Conservation (phyloP, 2,888 invertebrate species). For the Eremobia ochroleuca region DNA sequence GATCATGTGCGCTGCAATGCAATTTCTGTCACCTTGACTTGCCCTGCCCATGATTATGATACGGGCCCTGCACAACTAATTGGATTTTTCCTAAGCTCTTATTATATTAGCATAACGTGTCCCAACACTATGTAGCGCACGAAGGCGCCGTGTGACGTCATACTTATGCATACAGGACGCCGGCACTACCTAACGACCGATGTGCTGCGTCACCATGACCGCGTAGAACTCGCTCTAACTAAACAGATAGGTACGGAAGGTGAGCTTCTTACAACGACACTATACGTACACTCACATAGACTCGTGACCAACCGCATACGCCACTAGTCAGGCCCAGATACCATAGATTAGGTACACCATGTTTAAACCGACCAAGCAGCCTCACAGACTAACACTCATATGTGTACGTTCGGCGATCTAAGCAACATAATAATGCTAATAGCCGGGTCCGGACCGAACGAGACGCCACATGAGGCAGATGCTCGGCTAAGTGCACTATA, state of each 20-base stretch:
- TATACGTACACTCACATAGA: background rate
- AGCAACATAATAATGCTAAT: background rate
- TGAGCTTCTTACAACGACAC: background rate
- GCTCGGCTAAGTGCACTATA: background rate
- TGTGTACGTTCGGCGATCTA: background rate
- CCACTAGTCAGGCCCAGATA: background rate
- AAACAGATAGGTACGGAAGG: background rate
- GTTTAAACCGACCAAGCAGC: background rate
- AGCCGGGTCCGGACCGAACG: background rate
- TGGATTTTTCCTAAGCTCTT: background rate
- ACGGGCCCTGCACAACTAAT: background rate
- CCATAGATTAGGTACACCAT: background rate
- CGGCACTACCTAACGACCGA: background rate
- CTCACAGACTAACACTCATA: background rate
- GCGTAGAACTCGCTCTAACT: background rate
- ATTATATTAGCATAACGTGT: conserved; percentile 2
- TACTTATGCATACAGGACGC: background rate
- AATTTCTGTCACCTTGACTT: background rate
- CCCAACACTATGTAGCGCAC: background rate
- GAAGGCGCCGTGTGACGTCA: background rate
- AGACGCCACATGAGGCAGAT: background rate
- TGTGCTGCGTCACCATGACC: background rate
- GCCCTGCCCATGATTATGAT: background rate
- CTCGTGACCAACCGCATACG: background rate
- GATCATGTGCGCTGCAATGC: background rate